These are phyloP conservation scores for chimpanzee (Pan troglodytes) DNA, from an alignment of 2,113 vertebrate species.

Conservation along the genomic window DNA sequence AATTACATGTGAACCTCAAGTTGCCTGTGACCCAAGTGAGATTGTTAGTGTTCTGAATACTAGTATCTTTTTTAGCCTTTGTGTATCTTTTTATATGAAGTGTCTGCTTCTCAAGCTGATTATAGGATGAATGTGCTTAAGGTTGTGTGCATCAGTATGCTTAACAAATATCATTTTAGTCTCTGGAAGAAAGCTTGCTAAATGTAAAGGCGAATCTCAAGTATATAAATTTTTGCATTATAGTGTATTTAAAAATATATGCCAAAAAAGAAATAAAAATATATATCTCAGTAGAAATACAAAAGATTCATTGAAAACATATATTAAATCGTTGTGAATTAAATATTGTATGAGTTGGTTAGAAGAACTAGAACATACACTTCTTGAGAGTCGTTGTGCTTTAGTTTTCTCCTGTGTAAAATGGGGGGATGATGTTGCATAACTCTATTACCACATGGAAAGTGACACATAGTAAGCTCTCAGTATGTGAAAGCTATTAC, in stretches of 20 bases:
- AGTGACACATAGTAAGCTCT: background rate
- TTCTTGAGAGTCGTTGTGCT: background rate
- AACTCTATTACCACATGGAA: background rate
- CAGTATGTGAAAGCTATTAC: background rate
- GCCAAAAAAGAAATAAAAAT: background rate
- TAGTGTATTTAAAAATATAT: conserved; percentile 39
- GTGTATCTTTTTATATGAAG: background rate
- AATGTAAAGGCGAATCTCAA: background rate
- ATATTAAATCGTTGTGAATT: background rate
- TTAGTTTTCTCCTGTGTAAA: background rate
- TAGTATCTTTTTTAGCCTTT: background rate
- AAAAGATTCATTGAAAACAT: background rate
- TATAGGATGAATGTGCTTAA: background rate
- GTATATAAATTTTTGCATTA: conserved; percentile 12
- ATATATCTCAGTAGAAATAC: background rate
- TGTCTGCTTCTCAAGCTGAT: background rate
- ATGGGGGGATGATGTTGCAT: accelerated
- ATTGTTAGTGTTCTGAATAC: background rate
- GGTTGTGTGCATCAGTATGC: background rate
- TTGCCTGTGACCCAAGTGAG: background rate
- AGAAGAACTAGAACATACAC: background rate
- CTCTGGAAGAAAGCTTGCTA: background rate
- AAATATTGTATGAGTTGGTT: background rate
- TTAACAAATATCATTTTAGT: background rate
- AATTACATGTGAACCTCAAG: background rate